Percentiles rank a stretch among this genome's conserved stretches.
phyloP scores from a whole-genome alignment of 2,797 vertebrate species.

The Emys orbicularis region DNA sequence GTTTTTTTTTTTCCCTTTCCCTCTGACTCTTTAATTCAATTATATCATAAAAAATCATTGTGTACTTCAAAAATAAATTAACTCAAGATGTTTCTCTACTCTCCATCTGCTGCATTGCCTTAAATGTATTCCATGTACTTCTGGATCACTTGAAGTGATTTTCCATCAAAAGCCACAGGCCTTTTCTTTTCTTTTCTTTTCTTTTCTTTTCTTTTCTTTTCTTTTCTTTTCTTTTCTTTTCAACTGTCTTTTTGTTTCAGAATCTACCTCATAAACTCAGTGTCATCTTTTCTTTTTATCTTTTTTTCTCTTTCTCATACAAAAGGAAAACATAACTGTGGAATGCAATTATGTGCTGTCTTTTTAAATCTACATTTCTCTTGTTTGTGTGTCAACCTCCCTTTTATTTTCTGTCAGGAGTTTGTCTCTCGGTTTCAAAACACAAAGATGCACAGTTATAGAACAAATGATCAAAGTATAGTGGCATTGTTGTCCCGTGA shows the following conservation, averaged over 20 bases:
- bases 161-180: constrained; percentile 70
- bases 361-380: background rate
- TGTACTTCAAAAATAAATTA: constrained; percentile 84
- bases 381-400: background rate
- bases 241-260: constrained; percentile 49
- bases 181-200: constrained; percentile 27
- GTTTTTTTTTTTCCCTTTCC: constrained; percentile 43
- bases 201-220: background rate
- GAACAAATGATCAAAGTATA: background rate
- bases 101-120: constrained; percentile 82
- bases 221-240: background rate
- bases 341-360: constrained; percentile 51
- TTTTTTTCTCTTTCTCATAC: constrained; percentile 20
- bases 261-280: constrained; percentile 77
- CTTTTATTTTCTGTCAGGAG: background rate
- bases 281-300: constrained; percentile 56
- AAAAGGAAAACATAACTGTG: constrained; percentile 41
- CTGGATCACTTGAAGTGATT: constrained; percentile 75
- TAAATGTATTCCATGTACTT: constrained; percentile 74
- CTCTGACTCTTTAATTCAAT: constrained; percentile 79
- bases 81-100: constrained; percentile 79
- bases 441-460: background rate
- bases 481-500: background rate
- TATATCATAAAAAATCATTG: constrained; percentile 80
- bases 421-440: background rate